A percentile compares a stretch with the other conserved stretches of the same genome.
phyloP scores from a whole-genome alignment of 2,113 vertebrate genomes.

The Dromiciops gliroides region DNA sequence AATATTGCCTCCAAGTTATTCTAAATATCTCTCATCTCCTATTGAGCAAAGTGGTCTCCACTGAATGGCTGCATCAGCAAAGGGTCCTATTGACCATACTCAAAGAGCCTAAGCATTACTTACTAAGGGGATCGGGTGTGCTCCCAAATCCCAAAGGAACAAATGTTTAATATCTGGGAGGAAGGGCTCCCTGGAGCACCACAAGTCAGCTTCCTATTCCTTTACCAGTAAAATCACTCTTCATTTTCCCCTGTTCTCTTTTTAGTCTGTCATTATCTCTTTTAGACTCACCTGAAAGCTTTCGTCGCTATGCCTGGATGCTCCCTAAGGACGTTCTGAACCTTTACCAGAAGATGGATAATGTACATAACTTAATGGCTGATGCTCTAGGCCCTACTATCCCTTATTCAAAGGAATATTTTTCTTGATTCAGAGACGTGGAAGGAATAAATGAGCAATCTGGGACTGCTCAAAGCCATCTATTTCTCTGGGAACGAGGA shows the following conservation, averaged over 20 bases:
- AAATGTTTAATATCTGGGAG: background rate
- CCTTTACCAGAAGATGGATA: slow-evolving; percentile 24
- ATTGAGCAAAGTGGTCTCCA: background rate
- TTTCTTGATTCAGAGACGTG: slow-evolving; percentile 6
- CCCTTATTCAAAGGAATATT: background rate
- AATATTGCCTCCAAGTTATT: background rate
- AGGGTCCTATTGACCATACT: background rate
- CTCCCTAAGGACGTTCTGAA: background rate
- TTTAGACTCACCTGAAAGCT: slow-evolving; percentile 4
- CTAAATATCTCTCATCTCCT: background rate
- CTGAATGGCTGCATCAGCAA: background rate
- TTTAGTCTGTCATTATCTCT: background rate
- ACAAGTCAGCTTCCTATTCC: background rate
- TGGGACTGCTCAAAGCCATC: background rate
- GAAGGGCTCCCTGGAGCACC: background rate
- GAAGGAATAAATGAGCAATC: background rate
- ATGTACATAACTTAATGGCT: background rate
- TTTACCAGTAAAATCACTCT: slow-evolving; percentile 19
- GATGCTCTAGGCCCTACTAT: background rate
- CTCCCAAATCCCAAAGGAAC: background rate
- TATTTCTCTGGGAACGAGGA: background rate
- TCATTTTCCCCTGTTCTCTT: background rate
- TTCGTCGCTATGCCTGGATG: background rate
- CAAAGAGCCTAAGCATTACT: background rate
- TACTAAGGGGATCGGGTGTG: background rate